Evolutionary conservation across 2,888 invertebrate species (phyloP), one percentile per base, ranked within the genome.

Genomic region (Phengaris arion): DNA sequence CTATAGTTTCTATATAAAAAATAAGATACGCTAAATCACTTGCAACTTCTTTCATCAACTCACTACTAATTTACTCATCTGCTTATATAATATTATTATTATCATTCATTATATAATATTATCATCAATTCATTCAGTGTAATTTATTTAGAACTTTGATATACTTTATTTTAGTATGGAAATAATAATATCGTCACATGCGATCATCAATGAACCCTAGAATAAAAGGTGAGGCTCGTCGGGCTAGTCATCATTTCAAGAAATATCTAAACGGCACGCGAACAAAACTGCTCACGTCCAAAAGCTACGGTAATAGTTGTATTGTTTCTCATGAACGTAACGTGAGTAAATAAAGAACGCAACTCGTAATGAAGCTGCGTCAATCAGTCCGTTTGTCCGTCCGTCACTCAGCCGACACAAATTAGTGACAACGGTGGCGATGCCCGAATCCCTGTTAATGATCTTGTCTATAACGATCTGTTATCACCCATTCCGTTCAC

Each of bases 301-400:
- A 54, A 74, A 57, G 35, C 45, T 64, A 45, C 35, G 12, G 12
- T 12, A 64, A 35, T 45, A 45, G 35, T 64, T 64, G 72, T 72
- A 72, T 54, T 45, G 35, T 72, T 72, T 8, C 72, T 73, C 73
- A 76, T 54, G 70, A 70, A 76, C 77, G 78, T 77, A 75, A 77
- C 78, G 52, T 79, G 77, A 79, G 78, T 77, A 80, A 81, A 81
- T 79, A 81, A 79, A 79, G 77, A 77, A 78, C 75, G 78, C 77
- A 75, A 74, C 75, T 77, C 86, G 83, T 91, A 91, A 91, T 90
- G 90, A 91, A 88, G 83, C 82, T 82, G 83, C 85, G 90, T 91
- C 91, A 89, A 89, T 91, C 90, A 89, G 86, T 81, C 83, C 86
- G 87, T 86, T 87, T 89, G 90, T 88, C 84, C 81, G 85, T 83